phyloP scores from a whole-genome alignment of 2,888 invertebrate species.

The Noctua fimbriata region DNA sequence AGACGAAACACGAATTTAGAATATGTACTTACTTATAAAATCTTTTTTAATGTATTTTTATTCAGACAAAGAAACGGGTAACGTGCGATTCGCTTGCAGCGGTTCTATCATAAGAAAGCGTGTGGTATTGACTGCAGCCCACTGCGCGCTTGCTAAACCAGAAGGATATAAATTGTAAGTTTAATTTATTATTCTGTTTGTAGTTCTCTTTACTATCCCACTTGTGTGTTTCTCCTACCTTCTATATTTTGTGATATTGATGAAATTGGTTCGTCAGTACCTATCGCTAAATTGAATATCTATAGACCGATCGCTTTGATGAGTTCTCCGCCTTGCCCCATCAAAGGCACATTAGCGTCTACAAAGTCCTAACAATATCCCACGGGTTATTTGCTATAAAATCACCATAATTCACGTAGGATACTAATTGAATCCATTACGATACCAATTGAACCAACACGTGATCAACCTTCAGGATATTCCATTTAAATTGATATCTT shows the following conservation, averaged over 20 bases:
- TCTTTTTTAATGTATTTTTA: background rate
- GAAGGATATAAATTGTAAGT: constrained; percentile 94
- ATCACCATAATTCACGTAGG: too few species aligned
- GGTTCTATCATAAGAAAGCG: constrained; percentile 93
- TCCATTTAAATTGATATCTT: too few species aligned
- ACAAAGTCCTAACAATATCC: too few species aligned
- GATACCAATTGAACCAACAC: too few species aligned
- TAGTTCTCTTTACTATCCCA: background rate
- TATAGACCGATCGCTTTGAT: too few species aligned
- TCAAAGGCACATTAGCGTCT: too few species aligned
- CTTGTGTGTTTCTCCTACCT: background rate
- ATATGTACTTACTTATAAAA: background rate
- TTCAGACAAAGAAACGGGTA: constrained; percentile 92
- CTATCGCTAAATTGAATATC: background rate
- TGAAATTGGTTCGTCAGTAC: background rate
- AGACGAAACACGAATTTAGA: background rate
- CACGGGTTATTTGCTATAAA: too few species aligned
- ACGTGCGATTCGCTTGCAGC: constrained; percentile 93
- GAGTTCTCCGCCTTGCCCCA: too few species aligned
- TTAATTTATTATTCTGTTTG: background rate
- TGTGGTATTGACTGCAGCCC: constrained; percentile 93
- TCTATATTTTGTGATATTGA: background rate
- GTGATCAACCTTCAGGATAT: too few species aligned
- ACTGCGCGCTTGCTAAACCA: constrained; percentile 94
- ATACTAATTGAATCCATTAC: too few species aligned